Evolutionary conservation across 2,888 invertebrate genomes (phyloP).

Genomic region (Crematogaster levior): DNA sequence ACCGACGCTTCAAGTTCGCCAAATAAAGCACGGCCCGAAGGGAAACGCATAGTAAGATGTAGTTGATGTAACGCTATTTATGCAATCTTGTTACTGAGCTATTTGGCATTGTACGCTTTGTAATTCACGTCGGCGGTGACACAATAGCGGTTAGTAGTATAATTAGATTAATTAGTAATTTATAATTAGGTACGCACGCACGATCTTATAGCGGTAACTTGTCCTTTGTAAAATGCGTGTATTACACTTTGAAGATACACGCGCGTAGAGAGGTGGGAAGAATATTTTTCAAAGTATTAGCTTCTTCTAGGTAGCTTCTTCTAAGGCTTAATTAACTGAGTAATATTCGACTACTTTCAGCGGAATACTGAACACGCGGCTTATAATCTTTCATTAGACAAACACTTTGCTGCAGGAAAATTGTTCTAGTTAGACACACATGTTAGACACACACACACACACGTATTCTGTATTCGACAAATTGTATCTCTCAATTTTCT

Average conservation of each 20-base stretch:
- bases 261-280: background rate
- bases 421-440: background rate
- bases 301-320: background rate
- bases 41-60: slow-evolving; percentile 20
- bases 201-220: background rate
- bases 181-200: background rate
- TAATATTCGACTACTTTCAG: background rate
- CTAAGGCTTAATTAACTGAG: background rate
- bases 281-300: background rate
- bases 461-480: background rate
- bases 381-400: background rate
- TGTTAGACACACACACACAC: background rate
- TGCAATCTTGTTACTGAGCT: slow-evolving; percentile 27
- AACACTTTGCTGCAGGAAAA: background rate
- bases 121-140: slow-evolving; percentile 7
- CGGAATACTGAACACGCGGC: background rate
- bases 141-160: background rate
- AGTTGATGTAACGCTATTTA: slow-evolving; percentile 31
- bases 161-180: slow-evolving; percentile 27
- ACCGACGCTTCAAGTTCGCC: slow-evolving; percentile 16
- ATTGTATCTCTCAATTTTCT: background rate
- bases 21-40: slow-evolving; percentile 32
- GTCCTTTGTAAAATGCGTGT: background rate
- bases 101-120: slow-evolving; percentile 21
- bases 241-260: background rate